Evolutionary conservation across 2,113 vertebrate genomes (phyloP), one percentile per base, ranked within the genome.

Genomic region (Calypte anna): DNA sequence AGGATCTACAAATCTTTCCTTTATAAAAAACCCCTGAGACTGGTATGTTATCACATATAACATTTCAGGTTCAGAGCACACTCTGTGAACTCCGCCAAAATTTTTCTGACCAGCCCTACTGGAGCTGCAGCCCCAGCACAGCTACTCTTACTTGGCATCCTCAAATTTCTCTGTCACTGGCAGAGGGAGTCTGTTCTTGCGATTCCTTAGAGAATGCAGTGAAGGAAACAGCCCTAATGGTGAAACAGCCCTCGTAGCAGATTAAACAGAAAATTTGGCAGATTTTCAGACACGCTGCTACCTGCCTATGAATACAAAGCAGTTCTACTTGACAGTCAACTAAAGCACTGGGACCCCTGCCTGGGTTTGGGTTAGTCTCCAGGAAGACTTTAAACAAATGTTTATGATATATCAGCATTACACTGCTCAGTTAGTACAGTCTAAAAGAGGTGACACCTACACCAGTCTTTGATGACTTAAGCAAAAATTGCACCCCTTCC

Each of bases 291-390:
- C 90, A 81, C 1, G 3, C 64, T 91, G 48, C 85, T 91, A 93
- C 91, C 93, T 96, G 67, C 53, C 82, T 84, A 2, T 3, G 40
- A 96, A 96, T 83, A 91, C 77, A 81, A 96, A 94, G 90, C 40
- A 75, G 27, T 75, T 96, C 62, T 78, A 10, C 76, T 43, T 86
- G 40, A 86, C 68, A 86, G 72, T 31, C 76, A 44, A 73, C 40
- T 78, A 75, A 90, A 53, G 76, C 82, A 78, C n/a, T 0, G 0
- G 72, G 73, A 72, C 55, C 68, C 73, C 82, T 78, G 82, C 82
- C 80, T 94, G 88, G 44, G 30, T 75, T 72, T 67, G 31, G 73
- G 80, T 75, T 75, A 78, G 36, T 72, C 61, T 83, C 53, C 73
- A 46, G 66, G 33, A 88, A 92, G 73, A 72, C 58, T 92, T 93